These are phyloP conservation scores for Drosophila rellima DNA, from an alignment of 2,888 invertebrate genomes.

Conservation along the genomic window DNA sequence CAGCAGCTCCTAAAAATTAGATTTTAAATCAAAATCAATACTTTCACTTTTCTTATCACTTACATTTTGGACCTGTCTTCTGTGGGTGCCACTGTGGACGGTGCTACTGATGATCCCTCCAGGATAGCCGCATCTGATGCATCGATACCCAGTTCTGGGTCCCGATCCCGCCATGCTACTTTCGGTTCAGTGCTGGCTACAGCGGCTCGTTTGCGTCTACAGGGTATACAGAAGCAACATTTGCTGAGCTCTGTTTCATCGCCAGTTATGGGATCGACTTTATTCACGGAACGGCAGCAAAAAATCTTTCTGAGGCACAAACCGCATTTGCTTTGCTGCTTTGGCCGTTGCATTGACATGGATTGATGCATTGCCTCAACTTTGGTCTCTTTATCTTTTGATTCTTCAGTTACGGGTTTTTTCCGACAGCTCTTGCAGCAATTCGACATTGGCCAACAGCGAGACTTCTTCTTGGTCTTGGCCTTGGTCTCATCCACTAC, in stretches of 20 bases:
- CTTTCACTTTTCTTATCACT: conserved; percentile 12
- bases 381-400: conserved; percentile 37
- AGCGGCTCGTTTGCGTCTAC: conserved; percentile 72
- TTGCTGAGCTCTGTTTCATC: conserved; percentile 81
- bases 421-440: conserved; percentile 85
- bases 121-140: conserved; percentile 86
- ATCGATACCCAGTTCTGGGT: conserved; percentile 79
- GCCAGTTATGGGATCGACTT: conserved; percentile 83
- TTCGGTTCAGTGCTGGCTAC: conserved; percentile 40
- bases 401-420: conserved; percentile 74
- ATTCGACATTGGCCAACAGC: conserved; percentile 84
- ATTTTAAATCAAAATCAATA: neutral
- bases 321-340: conserved; percentile 78
- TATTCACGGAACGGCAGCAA: conserved; percentile 85
- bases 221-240: conserved; percentile 85
- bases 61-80: conserved; percentile 55
- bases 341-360: conserved; percentile 42
- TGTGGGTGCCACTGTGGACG: conserved; percentile 34
- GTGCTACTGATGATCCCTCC: conserved; percentile 87
- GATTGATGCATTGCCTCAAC: conserved; percentile 53
- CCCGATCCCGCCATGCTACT: conserved; percentile 83
- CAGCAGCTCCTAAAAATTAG: conserved; percentile 84
- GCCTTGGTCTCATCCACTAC: conserved; percentile 79
- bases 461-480: conserved; percentile 59
- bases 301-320: conserved; percentile 84